Base-by-base conservation (phyloP, 2,888 invertebrate species). In the Helicoverpa assulta region DNA sequence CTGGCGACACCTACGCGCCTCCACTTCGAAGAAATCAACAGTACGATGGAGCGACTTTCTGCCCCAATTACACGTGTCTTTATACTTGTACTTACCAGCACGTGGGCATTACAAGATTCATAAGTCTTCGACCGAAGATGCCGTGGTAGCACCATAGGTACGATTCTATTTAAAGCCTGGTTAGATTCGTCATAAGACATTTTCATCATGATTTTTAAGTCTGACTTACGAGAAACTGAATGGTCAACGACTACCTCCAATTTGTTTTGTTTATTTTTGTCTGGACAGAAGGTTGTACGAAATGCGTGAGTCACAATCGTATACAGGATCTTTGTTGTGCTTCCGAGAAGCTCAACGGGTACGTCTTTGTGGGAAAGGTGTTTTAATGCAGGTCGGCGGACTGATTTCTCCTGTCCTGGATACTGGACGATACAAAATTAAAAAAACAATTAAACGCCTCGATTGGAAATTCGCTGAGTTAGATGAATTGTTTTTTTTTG, bases 311-410 rank as follows among this genome's bases (percentile, higher is more conserved):
- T 95, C 95, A 95, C 90, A 88, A 88, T 90, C 89, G 83, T 85
- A 91, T 87, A 90, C 91, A 92, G 94, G 94, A 95, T 94, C 95
- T 95, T 95, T 95, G 95, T 95, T 94, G 89, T 91, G 90, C 90
- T 95, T 95, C 95, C 89, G 89, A 92, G 95, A 95, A 95, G 88
- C 90, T 87, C 90, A 86, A 85, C 90, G 89, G 90, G 85, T 88
- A 88, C 88, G 86, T 91, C 92, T 93, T 93, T 93, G 94, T 94
- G 94, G 92, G 91, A 93, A 95, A 92, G 91, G 90, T 88, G 90
- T 92, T 92, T 91, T 87, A 92, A 93, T 91, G 89, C 93, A 90
- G 93, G 93, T 93, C 94, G 91, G 89, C 86, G 93, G 90, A 89
- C 93, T 88, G 92, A 92, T 93, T 93, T 93, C 92, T 92, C 90